phyloP scores from a whole-genome alignment of 2,113 vertebrate genomes.

The Anolis sagrei region DNA sequence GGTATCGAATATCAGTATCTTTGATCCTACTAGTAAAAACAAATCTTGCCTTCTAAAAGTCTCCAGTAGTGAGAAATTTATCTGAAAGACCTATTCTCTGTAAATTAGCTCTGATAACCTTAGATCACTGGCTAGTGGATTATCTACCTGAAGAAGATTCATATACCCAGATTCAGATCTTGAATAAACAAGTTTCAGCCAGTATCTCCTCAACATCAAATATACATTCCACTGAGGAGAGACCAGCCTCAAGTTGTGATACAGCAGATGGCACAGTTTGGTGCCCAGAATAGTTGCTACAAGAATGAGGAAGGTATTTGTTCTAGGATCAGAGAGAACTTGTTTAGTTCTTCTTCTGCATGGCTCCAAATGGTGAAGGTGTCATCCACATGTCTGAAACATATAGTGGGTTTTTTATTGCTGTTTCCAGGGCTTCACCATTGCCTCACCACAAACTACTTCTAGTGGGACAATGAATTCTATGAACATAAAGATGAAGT shows the following conservation, averaged over 20 bases:
- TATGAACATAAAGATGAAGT: no score
- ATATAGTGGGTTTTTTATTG: no score
- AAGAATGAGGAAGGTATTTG: background rate
- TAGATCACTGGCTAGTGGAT: background rate
- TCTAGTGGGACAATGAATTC: no score
- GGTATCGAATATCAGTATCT: background rate
- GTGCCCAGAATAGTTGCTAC: background rate
- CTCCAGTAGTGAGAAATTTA: background rate
- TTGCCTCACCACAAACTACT: no score
- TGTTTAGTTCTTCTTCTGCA: no score
- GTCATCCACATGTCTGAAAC: no score
- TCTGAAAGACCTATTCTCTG: background rate
- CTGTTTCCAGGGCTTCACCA: no score
- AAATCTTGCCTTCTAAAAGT: background rate
- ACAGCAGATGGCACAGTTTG: background rate
- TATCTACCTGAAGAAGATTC: background rate
- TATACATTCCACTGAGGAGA: background rate
- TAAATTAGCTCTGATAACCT: background rate
- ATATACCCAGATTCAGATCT: background rate
- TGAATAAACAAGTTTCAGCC: background rate
- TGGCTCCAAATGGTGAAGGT: no score
- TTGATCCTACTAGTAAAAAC: background rate
- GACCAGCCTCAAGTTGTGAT: no score
- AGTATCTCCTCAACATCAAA: background rate
- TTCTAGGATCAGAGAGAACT: background rate